Evolutionary conservation across 2,797 vertebrate species (phyloP).

Genomic region (Crenuchus spilurus): DNA sequence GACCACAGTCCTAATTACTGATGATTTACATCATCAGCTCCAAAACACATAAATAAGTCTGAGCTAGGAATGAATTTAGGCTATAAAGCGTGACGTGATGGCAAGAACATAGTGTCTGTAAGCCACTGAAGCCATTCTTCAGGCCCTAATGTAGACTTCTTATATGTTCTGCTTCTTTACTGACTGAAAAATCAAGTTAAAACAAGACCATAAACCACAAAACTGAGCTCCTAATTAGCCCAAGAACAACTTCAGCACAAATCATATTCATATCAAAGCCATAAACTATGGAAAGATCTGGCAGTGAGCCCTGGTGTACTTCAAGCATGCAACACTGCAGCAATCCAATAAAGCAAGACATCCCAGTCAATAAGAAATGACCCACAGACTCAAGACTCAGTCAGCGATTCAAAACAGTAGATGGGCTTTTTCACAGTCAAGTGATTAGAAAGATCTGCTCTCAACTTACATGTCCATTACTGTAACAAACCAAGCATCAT

Average conservation of each 20-base stretch:
- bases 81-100: conserved; percentile 21
- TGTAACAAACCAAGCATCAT: conserved; percentile 19
- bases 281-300: no score
- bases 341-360: not conserved
- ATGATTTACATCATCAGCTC: conserved; percentile 11
- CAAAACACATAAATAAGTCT: not conserved
- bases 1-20: conserved; percentile 24
- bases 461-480: conserved; percentile 12
- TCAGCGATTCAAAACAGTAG: not conserved
- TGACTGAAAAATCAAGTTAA: conserved; percentile 19
- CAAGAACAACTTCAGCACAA: conserved; percentile 25
- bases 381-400: not conserved
- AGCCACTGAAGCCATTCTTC: not conserved
- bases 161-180: conserved; percentile 18
- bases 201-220: conserved; percentile 24
- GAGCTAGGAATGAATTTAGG: conserved; percentile 5
- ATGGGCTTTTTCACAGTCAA: not conserved
- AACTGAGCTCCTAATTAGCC: conserved; percentile 6
- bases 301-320: not conserved
- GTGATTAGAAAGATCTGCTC: not conserved
- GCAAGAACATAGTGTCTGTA: not conserved
- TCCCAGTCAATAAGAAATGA: not conserved
- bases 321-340: not conserved
- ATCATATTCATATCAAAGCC: conserved; percentile 17
- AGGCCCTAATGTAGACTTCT: no score